phyloP scores from a whole-genome alignment of 2,888 invertebrate species.

The Zygothrica quintamaculata region DNA sequence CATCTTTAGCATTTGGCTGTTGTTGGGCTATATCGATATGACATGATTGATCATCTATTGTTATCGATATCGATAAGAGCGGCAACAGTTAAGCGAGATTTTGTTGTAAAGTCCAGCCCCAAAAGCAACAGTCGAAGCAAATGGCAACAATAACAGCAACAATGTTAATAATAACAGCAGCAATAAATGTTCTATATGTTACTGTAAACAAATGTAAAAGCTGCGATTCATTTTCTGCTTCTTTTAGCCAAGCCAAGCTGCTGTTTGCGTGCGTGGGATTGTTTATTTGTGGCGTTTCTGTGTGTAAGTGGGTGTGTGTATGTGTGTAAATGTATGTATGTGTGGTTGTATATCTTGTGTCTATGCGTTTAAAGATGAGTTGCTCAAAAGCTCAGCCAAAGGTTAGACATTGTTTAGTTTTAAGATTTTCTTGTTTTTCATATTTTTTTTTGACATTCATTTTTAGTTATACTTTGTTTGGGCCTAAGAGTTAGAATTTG shows the following conservation, averaged over 20 bases:
- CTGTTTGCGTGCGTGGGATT: constrained; percentile 36
- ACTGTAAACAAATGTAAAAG: constrained; percentile 34
- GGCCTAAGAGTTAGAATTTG: constrained; percentile 54
- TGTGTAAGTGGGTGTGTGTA: constrained; percentile 20
- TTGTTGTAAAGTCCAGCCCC: constrained; percentile 53
- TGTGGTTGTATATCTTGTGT: constrained; percentile 31
- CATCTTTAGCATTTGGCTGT: constrained; percentile 21
- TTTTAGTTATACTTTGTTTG: constrained; percentile 38
- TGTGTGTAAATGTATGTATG: constrained; percentile 28
- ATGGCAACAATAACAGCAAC: constrained; percentile 44
- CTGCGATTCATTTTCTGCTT: constrained; percentile 16
- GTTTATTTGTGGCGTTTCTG: constrained; percentile 26
- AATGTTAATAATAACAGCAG: constrained; percentile 29
- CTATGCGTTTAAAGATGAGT: constrained; percentile 40
- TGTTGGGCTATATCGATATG: constrained; percentile 1
- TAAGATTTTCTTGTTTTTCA: constrained; percentile 33
- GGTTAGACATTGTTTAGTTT: constrained; percentile 56
- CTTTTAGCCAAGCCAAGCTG: constrained; percentile 29
- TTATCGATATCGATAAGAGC: background rate
- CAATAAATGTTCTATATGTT: constrained; percentile 17
- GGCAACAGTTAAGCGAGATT: constrained; percentile 22
- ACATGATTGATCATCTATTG: constrained; percentile 6
- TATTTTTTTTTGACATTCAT: constrained; percentile 22
- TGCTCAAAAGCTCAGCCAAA: constrained; percentile 59
- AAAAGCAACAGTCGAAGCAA: constrained; percentile 47